Base-by-base conservation (phyloP, 2,797 vertebrate genomes). In the Crenichthys baileyi region DNA sequence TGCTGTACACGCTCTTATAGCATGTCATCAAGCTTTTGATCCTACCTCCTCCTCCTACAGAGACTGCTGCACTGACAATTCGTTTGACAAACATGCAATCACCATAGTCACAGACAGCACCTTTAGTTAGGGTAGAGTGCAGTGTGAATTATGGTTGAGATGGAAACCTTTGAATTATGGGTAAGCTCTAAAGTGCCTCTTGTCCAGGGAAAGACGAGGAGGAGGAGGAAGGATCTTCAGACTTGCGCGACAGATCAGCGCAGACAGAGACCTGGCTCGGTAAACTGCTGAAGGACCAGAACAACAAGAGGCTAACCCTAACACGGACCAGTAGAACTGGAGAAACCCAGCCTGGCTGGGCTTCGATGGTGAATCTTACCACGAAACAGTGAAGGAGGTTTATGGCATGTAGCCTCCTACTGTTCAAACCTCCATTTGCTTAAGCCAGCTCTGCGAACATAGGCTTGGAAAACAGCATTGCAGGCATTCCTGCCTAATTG, bases 401-500 rank as follows among this genome's bases (percentile, higher is more conserved):
- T 88, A 88, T 53, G 84, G 80, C 79, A 75, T 78, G 79, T 86
- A 88, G 89, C 89, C 88, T 91, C 85, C 81, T 86, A 77, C 85
- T 81, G 78, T 91, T 75, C 67, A 41, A 75, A 80, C 84, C 73
- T 26, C 82, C 81, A 60, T 81, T 83, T 81, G 83, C 85, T 85
- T 50, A 70, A 79, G 88, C 89, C 87, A 80, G 76, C 77, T 65
- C 88, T 82, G 79, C 73, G 79, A 89, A 92, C 91, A 86, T 89
- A 90, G 82, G 60, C 86, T 89, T 88, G 87, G 89, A 93, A 93
- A 92, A 91, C 85, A 88, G 91, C 95, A 93, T 95, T 92, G 92
- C 93, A 89, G 90, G 83, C 93, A 96, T 96, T 96, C 95, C 93
- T 93, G 87, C 90, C 90, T 96, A 96, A 96, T 95, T 96, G 94